A percentile compares a stretch with the other conserved stretches of the same genome.
These are phyloP conservation scores for Pangasius sanitwongsei DNA, from an alignment of 2,797 vertebrate species.

Conservation along the genomic window DNA sequence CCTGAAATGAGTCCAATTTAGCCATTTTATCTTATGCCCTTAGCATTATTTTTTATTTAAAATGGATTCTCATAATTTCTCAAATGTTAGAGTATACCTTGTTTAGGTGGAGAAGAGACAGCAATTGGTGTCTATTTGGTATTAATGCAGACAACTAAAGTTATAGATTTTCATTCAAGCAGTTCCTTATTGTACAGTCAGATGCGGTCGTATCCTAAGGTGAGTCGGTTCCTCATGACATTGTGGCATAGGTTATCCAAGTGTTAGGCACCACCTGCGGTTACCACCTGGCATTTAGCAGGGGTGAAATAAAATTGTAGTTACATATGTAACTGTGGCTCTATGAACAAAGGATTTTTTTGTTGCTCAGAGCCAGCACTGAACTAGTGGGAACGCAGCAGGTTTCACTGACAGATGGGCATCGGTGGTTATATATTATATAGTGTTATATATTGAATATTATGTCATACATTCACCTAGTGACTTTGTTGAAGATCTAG, in stretches of 20 bases:
- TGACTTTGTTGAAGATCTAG: neutral
- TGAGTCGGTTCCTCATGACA: too few relatives aligned
- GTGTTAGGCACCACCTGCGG: too few relatives aligned
- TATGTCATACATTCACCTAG: neutral
- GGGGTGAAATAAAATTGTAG: too few relatives aligned
- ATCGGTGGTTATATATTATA: neutral
- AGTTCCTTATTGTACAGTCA: too few relatives aligned
- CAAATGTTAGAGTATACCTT: neutral
- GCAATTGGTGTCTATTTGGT: neutral
- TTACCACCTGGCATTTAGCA: too few relatives aligned
- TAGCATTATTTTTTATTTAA: neutral
- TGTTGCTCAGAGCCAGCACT: too few relatives aligned
- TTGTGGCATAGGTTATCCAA: too few relatives aligned
- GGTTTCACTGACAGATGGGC: neutral
- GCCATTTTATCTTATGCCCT: neutral
- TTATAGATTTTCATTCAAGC: neutral
- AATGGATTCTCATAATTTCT: neutral
- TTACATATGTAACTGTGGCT: too few relatives aligned
- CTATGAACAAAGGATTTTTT: too few relatives aligned
- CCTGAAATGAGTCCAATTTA: neutral
- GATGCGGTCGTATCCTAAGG: too few relatives aligned
- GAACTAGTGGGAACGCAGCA: neutral
- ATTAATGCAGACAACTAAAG: neutral
- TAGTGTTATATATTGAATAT: neutral
- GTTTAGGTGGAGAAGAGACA: neutral